Conservation (phyloP, 2,797 vertebrate genomes). For the Cyclura pinguis region DNA sequence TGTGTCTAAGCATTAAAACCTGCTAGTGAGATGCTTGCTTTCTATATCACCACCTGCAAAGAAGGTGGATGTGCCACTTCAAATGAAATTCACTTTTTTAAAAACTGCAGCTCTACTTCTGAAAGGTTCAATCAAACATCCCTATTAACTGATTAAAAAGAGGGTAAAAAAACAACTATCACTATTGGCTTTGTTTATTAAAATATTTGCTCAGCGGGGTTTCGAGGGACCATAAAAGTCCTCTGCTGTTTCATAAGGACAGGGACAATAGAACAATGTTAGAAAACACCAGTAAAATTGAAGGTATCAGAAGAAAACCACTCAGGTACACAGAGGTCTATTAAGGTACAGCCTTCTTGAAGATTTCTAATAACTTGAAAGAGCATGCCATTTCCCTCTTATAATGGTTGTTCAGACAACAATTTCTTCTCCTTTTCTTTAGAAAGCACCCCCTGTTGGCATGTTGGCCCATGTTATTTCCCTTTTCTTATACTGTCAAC, state of each 20-base stretch:
- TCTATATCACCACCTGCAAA: constrained; percentile 58
- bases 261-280: constrained; percentile 63
- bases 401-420: constrained; percentile 51
- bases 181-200: constrained; percentile 56
- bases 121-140: constrained; percentile 46
- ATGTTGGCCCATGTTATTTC: constrained; percentile 67
- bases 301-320: constrained; percentile 69
- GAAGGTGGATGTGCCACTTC: constrained; percentile 14
- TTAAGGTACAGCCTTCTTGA: constrained; percentile 65
- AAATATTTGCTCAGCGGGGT: constrained; percentile 53
- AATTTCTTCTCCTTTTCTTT: constrained; percentile 40
- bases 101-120: constrained; percentile 61
- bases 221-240: constrained; percentile 48
- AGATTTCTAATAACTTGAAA: constrained; percentile 68
- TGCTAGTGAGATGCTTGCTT: constrained; percentile 55
- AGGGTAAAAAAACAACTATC: constrained; percentile 31
- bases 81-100: constrained; percentile 50
- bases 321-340: constrained; percentile 62
- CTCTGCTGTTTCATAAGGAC: constrained; percentile 41
- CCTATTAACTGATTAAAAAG: constrained; percentile 63
- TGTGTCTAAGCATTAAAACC: constrained; percentile 62
- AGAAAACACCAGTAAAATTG: constrained; percentile 46
- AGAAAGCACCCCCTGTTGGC: constrained; percentile 71
- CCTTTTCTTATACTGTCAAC: constrained; percentile 69
- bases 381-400: constrained; percentile 51